These are phyloP conservation scores for Phrixothrix hirtus DNA, from an alignment of 2,888 invertebrate species.

Conservation along the genomic window DNA sequence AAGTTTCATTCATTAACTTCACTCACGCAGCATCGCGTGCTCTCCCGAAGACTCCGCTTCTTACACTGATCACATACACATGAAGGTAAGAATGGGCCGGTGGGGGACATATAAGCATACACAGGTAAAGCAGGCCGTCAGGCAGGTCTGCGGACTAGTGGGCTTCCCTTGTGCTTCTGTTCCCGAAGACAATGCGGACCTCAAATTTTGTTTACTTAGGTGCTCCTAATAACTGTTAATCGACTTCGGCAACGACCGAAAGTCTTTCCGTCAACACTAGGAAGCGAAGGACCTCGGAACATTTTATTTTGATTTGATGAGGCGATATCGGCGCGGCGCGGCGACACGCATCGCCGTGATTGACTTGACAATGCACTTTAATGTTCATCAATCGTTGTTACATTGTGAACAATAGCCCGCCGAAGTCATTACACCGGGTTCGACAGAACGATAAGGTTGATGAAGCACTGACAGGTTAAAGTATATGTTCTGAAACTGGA, in stretches of 20 bases:
- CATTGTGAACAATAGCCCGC: constrained; percentile 49
- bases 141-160: constrained; percentile 41
- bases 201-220: constrained; percentile 35
- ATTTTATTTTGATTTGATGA: constrained; percentile 5
- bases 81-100: constrained; percentile 56
- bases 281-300: constrained; percentile 1
- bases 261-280: constrained; percentile 7
- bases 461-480: constrained; percentile 48
- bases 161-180: constrained; percentile 32
- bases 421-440: constrained; percentile 48
- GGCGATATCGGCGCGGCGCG: constrained; percentile 10
- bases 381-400: constrained; percentile 47
- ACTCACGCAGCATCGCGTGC: constrained; percentile 48
- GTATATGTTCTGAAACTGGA: constrained; percentile 33
- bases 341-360: constrained; percentile 40
- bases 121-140: constrained; percentile 51
- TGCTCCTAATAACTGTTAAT: constrained; percentile 33
- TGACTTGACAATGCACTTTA: constrained; percentile 53
- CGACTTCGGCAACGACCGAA: constrained; percentile 12
- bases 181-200: constrained; percentile 31
- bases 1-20: constrained; percentile 36
- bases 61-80: constrained; percentile 57
- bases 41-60: constrained; percentile 55
- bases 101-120: constrained; percentile 54
- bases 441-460: constrained; percentile 46